These are phyloP conservation scores for Microhierax caerulescens DNA, from an alignment of 2,797 vertebrate species.

Conservation along the genomic window DNA sequence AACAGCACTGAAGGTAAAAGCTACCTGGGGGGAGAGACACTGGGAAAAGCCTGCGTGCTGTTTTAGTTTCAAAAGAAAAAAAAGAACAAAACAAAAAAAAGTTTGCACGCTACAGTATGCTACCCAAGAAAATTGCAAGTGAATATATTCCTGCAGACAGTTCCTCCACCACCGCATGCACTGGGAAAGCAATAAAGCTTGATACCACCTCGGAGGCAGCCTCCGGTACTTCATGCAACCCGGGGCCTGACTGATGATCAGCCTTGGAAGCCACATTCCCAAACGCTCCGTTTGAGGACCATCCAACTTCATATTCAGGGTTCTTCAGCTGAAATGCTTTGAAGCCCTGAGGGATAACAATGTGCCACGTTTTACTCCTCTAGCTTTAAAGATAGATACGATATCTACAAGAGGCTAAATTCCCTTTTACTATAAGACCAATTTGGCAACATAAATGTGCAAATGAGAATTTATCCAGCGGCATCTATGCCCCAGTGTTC, in stretches of 20 bases:
- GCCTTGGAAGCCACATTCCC: neutral
- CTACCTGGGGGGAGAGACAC: neutral
- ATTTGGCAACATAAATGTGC: neutral
- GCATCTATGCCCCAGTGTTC: neutral
- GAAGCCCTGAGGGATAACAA: neutral
- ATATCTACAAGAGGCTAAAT: neutral
- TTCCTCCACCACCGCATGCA: neutral
- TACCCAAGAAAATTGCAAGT: neutral
- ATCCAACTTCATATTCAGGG: neutral
- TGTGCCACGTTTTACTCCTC: neutral
- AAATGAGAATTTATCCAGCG: neutral
- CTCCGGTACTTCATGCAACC: neutral
- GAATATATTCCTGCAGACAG: neutral
- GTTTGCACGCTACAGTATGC: neutral
- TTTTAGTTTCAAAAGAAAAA: neutral
- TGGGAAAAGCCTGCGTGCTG: neutral
- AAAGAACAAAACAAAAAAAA: neutral
- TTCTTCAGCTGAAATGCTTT: neutral
- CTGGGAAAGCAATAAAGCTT: neutral
- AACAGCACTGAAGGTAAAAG: neutral
- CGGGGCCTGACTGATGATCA: neutral
- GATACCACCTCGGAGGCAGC: neutral
- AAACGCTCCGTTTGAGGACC: neutral
- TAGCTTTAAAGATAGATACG: neutral
- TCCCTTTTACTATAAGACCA: neutral